Evolutionary conservation across 2,888 invertebrate species (phyloP).

Genomic region (Chrysodeixis includens): DNA sequence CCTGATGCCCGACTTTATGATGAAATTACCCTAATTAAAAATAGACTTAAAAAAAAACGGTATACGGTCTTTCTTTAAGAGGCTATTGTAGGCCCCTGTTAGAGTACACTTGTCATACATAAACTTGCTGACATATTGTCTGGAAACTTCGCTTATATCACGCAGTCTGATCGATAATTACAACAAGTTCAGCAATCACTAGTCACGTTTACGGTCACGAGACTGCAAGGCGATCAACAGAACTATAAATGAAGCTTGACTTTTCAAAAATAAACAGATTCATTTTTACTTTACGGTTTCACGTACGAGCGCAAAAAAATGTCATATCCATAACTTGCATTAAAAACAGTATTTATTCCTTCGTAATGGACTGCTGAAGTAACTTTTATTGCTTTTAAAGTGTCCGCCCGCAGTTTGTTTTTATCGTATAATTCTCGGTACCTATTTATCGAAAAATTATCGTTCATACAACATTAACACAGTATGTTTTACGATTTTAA

Average conservation of each 20-base stretch:
- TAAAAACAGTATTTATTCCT: neutral
- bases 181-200: neutral
- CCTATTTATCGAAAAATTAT: neutral
- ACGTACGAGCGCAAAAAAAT: neutral
- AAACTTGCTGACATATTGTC: no score
- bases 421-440: neutral
- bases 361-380: neutral
- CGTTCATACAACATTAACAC: neutral
- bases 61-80: no score
- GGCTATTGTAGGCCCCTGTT: no score
- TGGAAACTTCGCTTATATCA: neutral
- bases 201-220: constrained; percentile 1
- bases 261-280: neutral
- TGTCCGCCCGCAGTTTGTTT: neutral
- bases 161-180: neutral
- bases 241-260: constrained; percentile 1
- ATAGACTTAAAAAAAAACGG: no score
- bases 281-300: neutral
- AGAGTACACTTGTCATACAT: no score
- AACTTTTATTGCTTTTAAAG: neutral
- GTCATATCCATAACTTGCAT: neutral
- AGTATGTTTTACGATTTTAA: neutral
- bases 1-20: no score
- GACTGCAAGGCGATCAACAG: neutral
- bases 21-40: no score